A percentile compares a stretch with the other conserved stretches of the same genome.
Conservation (phyloP, 2,797 vertebrate genomes). For the Molossus alvarezi region DNA sequence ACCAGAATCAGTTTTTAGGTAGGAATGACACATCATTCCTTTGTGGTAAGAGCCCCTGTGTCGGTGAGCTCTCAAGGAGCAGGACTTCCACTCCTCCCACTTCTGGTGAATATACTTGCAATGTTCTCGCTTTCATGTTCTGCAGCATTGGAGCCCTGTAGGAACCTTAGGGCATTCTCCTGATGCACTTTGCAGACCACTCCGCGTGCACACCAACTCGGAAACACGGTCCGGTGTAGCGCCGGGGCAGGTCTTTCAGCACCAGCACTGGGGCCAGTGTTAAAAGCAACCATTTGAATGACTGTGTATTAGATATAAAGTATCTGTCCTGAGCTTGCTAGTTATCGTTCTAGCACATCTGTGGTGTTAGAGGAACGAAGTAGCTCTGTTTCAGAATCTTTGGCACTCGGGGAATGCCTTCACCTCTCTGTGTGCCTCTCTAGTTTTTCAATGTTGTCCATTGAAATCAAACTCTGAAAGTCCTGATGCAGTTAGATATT, state of each 20-base stretch:
- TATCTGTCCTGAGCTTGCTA: background rate
- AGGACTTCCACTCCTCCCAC: background rate
- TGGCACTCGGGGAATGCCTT: constrained; percentile 2
- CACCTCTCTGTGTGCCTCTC: background rate
- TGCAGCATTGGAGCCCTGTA: background rate
- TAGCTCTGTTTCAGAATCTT: background rate
- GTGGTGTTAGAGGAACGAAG: constrained; percentile 20
- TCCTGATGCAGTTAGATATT: background rate
- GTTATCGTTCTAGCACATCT: background rate
- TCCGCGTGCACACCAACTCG: background rate
- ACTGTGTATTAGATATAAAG: background rate
- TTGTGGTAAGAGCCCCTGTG: background rate
- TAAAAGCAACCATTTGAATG: background rate
- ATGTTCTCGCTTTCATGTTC: background rate
- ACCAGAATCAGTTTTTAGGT: background rate
- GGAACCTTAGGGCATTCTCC: background rate
- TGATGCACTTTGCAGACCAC: background rate
- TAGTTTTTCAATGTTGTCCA: background rate
- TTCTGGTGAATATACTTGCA: background rate
- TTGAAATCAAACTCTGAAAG: constrained; percentile 27
- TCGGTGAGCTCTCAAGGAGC: background rate
- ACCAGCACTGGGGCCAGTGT: background rate
- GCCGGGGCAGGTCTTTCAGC: background rate
- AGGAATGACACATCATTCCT: background rate
- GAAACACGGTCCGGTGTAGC: no score